Evolutionary conservation across 2,797 vertebrate species (phyloP).

Genomic region (Acipenser ruthenus): DNA sequence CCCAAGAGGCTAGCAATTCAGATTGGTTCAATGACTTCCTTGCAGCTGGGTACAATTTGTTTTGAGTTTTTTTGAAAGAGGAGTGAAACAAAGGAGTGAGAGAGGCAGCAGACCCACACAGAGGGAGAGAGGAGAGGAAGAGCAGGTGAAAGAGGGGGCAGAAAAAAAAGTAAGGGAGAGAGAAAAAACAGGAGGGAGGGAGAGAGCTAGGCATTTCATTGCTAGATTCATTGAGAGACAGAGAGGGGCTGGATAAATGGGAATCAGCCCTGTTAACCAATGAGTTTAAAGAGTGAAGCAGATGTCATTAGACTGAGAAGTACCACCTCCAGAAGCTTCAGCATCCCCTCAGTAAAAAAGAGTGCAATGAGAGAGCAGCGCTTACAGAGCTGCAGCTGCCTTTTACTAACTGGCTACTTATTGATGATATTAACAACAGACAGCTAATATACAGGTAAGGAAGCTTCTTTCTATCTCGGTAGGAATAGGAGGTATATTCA

Average conservation of each 20-base stretch:
- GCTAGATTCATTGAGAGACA: slow-evolving; percentile 50
- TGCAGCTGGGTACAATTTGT: not conserved
- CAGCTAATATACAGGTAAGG: not conserved
- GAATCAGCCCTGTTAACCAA: slow-evolving; percentile 65
- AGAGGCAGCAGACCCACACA: not conserved
- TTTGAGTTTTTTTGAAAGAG: not conserved
- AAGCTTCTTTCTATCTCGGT: not conserved
- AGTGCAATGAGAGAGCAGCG: slow-evolving; percentile 43
- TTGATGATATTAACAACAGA: not conserved
- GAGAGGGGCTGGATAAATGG: slow-evolving; percentile 55
- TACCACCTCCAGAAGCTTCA: slow-evolving; percentile 54
- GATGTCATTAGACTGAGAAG: slow-evolving; percentile 66
- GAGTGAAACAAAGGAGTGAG: not conserved
- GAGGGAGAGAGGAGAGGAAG: not conserved
- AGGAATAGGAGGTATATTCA: not conserved
- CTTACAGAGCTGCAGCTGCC: slow-evolving; percentile 34
- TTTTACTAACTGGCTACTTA: slow-evolving; percentile 3
- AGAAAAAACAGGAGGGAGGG: slow-evolving; percentile 16
- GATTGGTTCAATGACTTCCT: no score
- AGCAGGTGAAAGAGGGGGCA: not conserved
- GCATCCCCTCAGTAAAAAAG: slow-evolving; percentile 48
- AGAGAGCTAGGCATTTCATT: slow-evolving; percentile 15
- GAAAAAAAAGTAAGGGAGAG: not conserved
- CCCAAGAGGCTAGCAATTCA: not conserved
- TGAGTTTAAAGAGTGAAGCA: slow-evolving; percentile 60